phyloP scores from a whole-genome alignment of 2,888 invertebrate genomes.

The Stenodema calcarata region DNA sequence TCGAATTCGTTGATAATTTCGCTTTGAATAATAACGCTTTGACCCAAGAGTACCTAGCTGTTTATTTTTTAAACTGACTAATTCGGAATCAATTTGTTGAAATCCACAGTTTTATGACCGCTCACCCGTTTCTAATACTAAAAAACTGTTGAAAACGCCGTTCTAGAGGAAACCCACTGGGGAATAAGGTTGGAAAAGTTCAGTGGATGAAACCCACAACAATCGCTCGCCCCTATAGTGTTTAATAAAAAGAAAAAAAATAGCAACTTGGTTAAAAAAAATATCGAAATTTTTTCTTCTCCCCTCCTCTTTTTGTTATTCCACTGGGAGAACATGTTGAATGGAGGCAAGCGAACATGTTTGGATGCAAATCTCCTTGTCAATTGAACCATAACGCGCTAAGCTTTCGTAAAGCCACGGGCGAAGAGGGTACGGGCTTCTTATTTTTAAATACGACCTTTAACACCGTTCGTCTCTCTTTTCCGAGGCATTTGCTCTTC shows the following conservation, averaged over 20 bases:
- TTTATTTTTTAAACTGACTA: no score
- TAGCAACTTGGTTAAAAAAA: background rate
- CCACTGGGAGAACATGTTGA: conserved; percentile 2
- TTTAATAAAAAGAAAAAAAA: background rate
- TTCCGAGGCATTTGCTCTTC: background rate
- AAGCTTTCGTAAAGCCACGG: conserved; percentile 24
- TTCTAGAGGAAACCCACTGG: background rate
- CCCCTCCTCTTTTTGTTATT: background rate
- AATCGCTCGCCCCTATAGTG: background rate
- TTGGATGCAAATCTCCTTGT: conserved; percentile 54
- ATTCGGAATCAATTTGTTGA: no score
- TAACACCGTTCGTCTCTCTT: background rate
- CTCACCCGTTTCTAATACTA: background rate
- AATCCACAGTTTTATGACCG: background rate
- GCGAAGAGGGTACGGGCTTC: background rate
- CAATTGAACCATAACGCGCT: conserved; percentile 52
- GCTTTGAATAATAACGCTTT: no score
- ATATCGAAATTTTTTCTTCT: background rate
- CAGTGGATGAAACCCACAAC: background rate
- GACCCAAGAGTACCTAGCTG: no score
- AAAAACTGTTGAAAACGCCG: background rate
- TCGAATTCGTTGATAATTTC: no score
- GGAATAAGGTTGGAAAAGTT: background rate
- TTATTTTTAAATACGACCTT: conserved; percentile 25
- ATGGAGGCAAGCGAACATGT: conserved; percentile 27